Evolutionary conservation across 2,797 vertebrate genomes (phyloP), one percentile per base, ranked within the genome.

Genomic region (Miichthys miiuy): DNA sequence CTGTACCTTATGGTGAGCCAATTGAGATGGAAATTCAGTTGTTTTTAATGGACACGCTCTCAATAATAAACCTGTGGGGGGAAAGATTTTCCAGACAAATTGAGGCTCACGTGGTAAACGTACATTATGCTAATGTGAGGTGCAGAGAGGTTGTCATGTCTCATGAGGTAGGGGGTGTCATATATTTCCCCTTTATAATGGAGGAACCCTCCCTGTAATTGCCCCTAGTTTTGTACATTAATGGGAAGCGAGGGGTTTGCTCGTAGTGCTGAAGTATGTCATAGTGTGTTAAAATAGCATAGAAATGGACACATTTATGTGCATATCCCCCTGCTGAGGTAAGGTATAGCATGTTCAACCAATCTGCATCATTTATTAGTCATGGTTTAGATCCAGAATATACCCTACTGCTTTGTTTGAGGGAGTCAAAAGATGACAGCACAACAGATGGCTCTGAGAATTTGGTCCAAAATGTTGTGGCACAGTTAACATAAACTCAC

Each of bases 21-120:
- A 91, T 93, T 93, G 89, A 93, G 88, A 95, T 94, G 93, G 73
- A 93, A 95, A 95, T 95, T 90, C 85, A 50, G 87, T 93, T 91
- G 90, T 92, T 93, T 93, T 91, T 94, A 95, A 95, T 95, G 87
- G 91, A 91, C 87, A 80, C 82, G 42, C 88, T 89, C 86, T 76
- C 89, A 88, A 89, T 95, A 93, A 95, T 94, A 88, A 94, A 94
- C 83, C 88, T 79, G 81, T 73, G 82, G 89, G 88, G 84, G 75
- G 80, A 75, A 38, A 62, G 62, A 87, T 85, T 92, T 92, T 93
- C 80, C 82, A 92, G 92, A 93, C 92, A 94, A 95, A 96, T 94
- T 91, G 89, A 80, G 58, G 79, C 85, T 89, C 83, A 82, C 67
- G n/a, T 86, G 89, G 83, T 91, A 85, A 87, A 90, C 48, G 78